Base-by-base conservation (phyloP, 2,888 invertebrate species). In the Rhogogaster chlorosoma region DNA sequence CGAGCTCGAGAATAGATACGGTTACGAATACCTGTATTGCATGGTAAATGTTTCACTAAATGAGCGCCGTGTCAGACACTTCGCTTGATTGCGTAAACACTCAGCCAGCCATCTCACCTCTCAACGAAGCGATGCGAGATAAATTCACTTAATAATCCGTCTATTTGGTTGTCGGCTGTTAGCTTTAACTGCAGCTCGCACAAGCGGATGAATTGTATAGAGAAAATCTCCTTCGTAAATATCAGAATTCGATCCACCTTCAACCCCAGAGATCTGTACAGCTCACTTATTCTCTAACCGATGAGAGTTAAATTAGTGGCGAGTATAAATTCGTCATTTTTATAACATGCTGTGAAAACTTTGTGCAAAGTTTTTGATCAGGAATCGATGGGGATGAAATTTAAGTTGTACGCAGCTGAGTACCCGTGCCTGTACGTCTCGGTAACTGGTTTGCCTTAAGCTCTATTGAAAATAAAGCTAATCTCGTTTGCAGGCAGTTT, bases 381-480 rank as follows among this genome's bases (percentile, higher is more conserved):
- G 22, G 42, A 80, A 80, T 80, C 80, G 80, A 80, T 61, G 61
- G n/a, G 36, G 61, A 38, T 80, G 61, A 61, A 80, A 80, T 61
- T 70, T 22, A 38, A 38, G 32, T 80, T 61, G 7, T 38, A 80
- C 36, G 22, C 80, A 80, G 80, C 57, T 36, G 80, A 80, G 80
- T 80, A 15, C 61, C 38, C 15, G 61, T 10, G 42, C 15, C 36
- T 22, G 29, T 67, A 32, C 32, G 80, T 80, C 80, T 61, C 38
- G 61, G 57, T 80, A 80, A 80, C 80, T 61, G 80, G 80, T 38
- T 80, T 80, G 57, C 80, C 61, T 61, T 80, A 80, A 80, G 80
- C 80, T 80, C 61, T 61, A 80, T 80, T 80, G 80, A 80, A 80
- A 80, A 80, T 80, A 80, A 80, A 80, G 80, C 61, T 80, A 80